Evolutionary conservation across 2,797 vertebrate genomes (phyloP).

Genomic region (Mus minutoides): DNA sequence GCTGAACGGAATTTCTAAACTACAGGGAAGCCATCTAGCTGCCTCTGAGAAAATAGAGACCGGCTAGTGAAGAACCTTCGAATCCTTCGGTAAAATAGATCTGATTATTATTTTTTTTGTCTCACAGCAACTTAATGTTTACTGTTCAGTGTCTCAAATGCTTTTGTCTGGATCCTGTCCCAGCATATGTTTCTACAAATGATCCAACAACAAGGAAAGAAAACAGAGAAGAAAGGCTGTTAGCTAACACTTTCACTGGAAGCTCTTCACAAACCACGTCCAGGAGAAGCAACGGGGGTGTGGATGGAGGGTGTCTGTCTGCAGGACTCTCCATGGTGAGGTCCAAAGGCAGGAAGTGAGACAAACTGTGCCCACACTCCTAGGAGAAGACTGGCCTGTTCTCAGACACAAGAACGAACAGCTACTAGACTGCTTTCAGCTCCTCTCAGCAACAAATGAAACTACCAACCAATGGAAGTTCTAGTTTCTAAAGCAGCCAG

Average conservation of each 20-base stretch:
- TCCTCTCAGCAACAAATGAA: neutral
- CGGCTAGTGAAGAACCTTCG: neutral
- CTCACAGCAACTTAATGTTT: neutral
- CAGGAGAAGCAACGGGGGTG: neutral
- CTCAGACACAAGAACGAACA: neutral
- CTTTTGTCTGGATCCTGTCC: neutral
- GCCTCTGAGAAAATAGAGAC: neutral
- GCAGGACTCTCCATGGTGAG: neutral
- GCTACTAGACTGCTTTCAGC: neutral
- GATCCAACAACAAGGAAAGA: neutral
- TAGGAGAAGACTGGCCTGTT: neutral
- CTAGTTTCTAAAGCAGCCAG: neutral
- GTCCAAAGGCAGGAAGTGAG: neutral
- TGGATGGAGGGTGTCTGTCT: neutral
- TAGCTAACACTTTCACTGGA: neutral
- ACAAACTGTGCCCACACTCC: no score
- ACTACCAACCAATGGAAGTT: neutral
- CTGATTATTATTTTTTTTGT: neutral
- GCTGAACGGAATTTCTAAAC: neutral
- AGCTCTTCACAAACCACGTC: neutral
- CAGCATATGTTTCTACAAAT: neutral
- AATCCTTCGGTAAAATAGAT: neutral
- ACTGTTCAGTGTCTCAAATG: slow-evolving; percentile 16
- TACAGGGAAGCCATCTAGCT: neutral
- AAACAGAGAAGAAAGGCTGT: neutral